Evolutionary conservation across 1,140 invertebrate species (phyloP), one percentile per base, ranked within the genome.

Genomic region (Cyphomyrmex costatus): DNA sequence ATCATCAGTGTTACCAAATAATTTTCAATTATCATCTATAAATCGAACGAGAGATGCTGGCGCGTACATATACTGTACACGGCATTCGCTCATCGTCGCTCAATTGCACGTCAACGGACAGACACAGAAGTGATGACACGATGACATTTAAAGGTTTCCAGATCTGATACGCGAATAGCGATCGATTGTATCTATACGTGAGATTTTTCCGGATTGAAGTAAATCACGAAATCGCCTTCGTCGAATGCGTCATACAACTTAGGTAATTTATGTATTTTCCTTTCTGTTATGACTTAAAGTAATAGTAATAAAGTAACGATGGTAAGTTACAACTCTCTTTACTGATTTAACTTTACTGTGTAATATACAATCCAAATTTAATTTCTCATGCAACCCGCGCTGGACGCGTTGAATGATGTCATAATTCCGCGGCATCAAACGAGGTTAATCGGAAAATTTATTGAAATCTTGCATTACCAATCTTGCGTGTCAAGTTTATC

Each of bases 1-100:
- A 94, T 94, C 93, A 94, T 86, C 65, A 60, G 89, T 92, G 91
- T 94, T 93, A 93, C 93, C 93, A 91, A 94, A 94, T 94, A 94
- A 94, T 94, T 94, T 94, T 94, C 93, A 94, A 94, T 94, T 94
- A 94, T 91, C 89, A 80, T 82, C 86, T 91, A 91, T 89, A 91
- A 92, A 90, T 92, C 86, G 91, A 91, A 82, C 30, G 10, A 33
- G 87, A 86, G 68, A 42, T 24, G 49, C 51, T 2, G 65, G 30
- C 21, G n/a, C 14, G n/a, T 46, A n/a, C 60, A 49, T 49, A 49
- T 49, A 49, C 2, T 42, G 30, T 53, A 42, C 33, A 49, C 16
- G 51, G 33, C 21, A 24, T 21, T 73, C 27, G n/a, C 61, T 79
- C 61, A 30, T 30, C 33, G 21, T 66, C 46, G 63, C 27, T 68